Evolutionary conservation across 2,888 invertebrate genomes (phyloP).

Genomic region (Subacronicta megacephala): DNA sequence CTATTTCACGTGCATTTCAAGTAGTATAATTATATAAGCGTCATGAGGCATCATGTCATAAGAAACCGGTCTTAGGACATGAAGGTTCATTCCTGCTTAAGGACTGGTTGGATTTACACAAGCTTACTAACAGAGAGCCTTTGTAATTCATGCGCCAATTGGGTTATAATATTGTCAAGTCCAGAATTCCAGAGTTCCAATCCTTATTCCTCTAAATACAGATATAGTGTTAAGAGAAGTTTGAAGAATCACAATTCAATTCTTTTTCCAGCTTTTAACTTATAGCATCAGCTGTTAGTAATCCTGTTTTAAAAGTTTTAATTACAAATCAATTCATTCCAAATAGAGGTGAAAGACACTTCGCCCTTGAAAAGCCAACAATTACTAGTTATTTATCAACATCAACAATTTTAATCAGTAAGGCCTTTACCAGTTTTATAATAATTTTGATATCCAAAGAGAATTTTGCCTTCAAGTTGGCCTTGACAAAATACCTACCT

Average conservation of each 20-base stretch:
- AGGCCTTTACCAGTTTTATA: slow-evolving; percentile 69
- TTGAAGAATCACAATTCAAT: slow-evolving; percentile 17
- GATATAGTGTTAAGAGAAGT: slow-evolving; percentile 2
- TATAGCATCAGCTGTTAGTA: slow-evolving; percentile 36
- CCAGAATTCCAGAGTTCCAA: slow-evolving; percentile 19
- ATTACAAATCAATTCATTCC: slow-evolving; percentile 54
- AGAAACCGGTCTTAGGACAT: neutral
- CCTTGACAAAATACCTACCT: slow-evolving; percentile 53
- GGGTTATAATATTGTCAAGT: slow-evolving; percentile 35
- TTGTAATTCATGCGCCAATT: slow-evolving; percentile 19
- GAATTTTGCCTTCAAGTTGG: slow-evolving; percentile 49
- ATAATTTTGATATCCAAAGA: slow-evolving; percentile 63
- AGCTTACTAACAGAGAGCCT: slow-evolving; percentile 17
- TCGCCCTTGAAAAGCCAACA: slow-evolving; percentile 67
- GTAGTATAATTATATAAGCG: no score
- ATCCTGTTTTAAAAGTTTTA: slow-evolving; percentile 60
- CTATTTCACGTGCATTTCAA: slow-evolving; percentile 42
- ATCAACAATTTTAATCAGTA: slow-evolving; percentile 77
- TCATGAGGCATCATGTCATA: slow-evolving; percentile 5
- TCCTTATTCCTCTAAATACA: slow-evolving; percentile 13
- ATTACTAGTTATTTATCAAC: slow-evolving; percentile 72
- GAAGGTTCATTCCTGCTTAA: neutral
- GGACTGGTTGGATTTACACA: slow-evolving; percentile 4
- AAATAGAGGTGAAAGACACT: slow-evolving; percentile 25
- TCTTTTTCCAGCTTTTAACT: slow-evolving; percentile 35